Evolutionary conservation across 2,797 vertebrate species (phyloP).

Genomic region (Hypotaenidia philippensis): DNA sequence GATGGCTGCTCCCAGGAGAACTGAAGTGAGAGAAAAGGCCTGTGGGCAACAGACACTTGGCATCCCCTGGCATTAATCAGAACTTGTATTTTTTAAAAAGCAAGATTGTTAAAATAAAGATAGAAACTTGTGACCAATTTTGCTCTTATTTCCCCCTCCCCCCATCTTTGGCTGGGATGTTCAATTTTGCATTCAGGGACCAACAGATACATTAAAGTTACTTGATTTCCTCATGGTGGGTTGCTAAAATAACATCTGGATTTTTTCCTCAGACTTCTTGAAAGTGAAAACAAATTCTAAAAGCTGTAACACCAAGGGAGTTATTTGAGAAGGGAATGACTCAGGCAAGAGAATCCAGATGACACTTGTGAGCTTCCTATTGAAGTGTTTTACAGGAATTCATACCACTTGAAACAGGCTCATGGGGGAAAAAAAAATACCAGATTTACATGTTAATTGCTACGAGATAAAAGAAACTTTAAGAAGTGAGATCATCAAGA

Average conservation of each 20-base stretch:
- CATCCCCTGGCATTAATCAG: conserved; percentile 69
- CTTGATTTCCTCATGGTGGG: not conserved
- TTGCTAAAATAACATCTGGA: not conserved
- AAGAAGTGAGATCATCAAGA: conserved; percentile 2
- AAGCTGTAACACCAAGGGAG: conserved; percentile 12
- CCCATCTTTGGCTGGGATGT: not conserved
- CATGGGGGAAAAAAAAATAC: not conserved
- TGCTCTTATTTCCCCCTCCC: not conserved
- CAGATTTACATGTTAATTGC: conserved; percentile 43
- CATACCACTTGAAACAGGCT: conserved; percentile 40
- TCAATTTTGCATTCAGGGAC: not conserved
- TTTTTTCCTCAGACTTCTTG: not conserved
- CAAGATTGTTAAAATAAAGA: conserved; percentile 81
- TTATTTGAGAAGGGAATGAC: conserved; percentile 10
- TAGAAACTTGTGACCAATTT: conserved; percentile 75
- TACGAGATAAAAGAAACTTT: conserved; percentile 39
- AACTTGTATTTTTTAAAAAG: conserved; percentile 66
- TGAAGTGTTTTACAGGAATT: conserved; percentile 16
- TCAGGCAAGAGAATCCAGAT: conserved; percentile 33
- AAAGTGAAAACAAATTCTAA: not conserved
- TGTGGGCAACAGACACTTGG: conserved; percentile 22
- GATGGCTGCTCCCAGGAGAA: not conserved
- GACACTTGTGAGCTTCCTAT: conserved; percentile 50
- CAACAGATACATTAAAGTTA: not conserved
- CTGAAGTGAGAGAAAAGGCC: not conserved